These are phyloP conservation scores for Lordiphosa clarofinis DNA, from an alignment of 1,140 invertebrate species.

Conservation along the genomic window DNA sequence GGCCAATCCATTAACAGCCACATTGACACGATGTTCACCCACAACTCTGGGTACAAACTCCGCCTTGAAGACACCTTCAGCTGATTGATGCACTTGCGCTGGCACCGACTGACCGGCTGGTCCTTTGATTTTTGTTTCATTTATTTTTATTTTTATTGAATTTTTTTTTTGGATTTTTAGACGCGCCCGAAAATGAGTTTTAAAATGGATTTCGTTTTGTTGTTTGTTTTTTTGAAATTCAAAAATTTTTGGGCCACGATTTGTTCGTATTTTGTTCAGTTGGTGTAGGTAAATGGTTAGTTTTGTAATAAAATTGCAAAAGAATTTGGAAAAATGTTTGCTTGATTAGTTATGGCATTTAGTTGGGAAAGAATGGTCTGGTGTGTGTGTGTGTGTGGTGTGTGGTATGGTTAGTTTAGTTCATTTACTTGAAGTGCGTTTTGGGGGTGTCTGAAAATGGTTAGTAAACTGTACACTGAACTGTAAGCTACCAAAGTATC, in stretches of 20 bases:
- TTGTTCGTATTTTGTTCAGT: conserved; percentile 17
- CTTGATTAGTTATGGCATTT: conserved; percentile 38
- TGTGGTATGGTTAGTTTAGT: conserved; percentile 8
- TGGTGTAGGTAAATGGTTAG: conserved; percentile 46
- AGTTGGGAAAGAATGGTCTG: conserved; percentile 9
- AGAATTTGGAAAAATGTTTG: conserved; percentile 68
- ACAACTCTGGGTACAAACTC: conserved; percentile 92
- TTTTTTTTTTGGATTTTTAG: conserved; percentile 34
- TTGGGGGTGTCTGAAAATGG: conserved; percentile 32
- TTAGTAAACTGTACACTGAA: conserved; percentile 47
- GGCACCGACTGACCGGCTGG: conserved; percentile 92
- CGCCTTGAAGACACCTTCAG: conserved; percentile 89
- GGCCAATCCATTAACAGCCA: conserved; percentile 88
- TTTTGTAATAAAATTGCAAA: conserved; percentile 34
- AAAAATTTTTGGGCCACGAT: conserved; percentile 8
- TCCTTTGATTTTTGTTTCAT: conserved; percentile 80
- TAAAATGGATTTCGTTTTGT: conserved; percentile 52
- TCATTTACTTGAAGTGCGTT: conserved; percentile 38
- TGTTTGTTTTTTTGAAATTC: conserved; percentile 57
- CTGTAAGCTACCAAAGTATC: not conserved
- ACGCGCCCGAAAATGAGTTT: conserved; percentile 68
- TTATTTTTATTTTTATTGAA: conserved; percentile 39
- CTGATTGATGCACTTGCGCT: conserved; percentile 90
- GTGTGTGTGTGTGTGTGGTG: conserved; percentile 9
- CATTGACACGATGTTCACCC: conserved; percentile 94